A percentile compares a stretch with the other conserved stretches of the same genome.
Conservation (phyloP, 2,113 vertebrate genomes). For the Myiozetetes cayanensis region DNA sequence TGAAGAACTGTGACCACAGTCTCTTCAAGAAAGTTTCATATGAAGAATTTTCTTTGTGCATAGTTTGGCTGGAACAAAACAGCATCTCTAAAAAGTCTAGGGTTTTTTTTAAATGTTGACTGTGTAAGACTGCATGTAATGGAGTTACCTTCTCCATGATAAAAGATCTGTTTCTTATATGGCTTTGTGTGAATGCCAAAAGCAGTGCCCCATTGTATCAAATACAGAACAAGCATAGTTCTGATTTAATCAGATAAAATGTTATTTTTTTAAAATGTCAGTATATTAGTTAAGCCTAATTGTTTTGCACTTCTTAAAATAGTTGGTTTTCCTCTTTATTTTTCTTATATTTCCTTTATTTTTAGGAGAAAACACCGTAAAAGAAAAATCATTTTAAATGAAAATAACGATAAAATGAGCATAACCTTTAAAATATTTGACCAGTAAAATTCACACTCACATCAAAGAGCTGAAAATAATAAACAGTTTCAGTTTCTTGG, state of each 20-base stretch:
- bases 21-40: conserved; percentile 23
- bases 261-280: background rate
- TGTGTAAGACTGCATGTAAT: background rate
- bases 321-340: background rate
- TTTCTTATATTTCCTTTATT: background rate
- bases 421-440: background rate
- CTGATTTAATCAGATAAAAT: background rate
- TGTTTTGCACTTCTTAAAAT: background rate
- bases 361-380: background rate
- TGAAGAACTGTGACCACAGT: background rate
- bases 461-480: background rate
- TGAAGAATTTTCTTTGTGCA: background rate
- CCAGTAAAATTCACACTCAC: background rate
- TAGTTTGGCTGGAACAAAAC: background rate
- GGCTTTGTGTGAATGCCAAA: background rate
- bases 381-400: background rate
- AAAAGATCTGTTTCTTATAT: background rate
- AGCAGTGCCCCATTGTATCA: background rate
- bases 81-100: background rate
- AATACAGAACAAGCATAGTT: background rate
- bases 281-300: background rate
- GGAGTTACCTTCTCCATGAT: background rate
- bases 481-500: background rate
- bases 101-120: background rate
- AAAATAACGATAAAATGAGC: background rate